Conservation (phyloP, 2,888 invertebrate genomes). For the Cistogaster globosa region DNA sequence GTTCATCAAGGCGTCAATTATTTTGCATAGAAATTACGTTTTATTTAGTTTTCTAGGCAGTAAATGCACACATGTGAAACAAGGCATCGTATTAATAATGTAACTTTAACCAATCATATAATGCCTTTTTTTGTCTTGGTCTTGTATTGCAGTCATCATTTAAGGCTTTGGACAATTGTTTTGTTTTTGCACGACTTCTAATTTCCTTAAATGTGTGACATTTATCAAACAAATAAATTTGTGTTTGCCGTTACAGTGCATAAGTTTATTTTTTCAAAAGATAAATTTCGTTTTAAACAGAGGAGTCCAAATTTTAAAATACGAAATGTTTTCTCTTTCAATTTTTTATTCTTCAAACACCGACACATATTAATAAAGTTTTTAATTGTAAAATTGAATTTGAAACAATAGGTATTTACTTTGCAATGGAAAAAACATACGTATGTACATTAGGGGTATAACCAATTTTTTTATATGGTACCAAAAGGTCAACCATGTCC, state of each 20-base stretch:
- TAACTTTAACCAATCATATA: constrained; percentile 18
- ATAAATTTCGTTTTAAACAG: constrained; percentile 6
- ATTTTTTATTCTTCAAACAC: neutral
- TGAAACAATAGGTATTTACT: no score
- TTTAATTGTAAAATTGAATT: no score
- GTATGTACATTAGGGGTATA: no score
- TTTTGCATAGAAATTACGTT: constrained; percentile 78
- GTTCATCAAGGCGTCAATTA: constrained; percentile 82
- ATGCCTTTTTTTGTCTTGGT: neutral
- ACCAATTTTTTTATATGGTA: no score
- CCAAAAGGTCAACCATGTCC: no score
- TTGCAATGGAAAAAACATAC: no score
- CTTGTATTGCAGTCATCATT: constrained; percentile 13
- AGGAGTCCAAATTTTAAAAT: constrained; percentile 40
- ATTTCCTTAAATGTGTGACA: constrained; percentile 73
- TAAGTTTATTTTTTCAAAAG: constrained; percentile 19
- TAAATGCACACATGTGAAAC: constrained; percentile 61
- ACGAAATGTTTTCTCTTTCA: no score
- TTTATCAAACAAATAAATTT: constrained; percentile 59
- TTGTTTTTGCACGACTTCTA: constrained; percentile 80
- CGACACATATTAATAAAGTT: no score
- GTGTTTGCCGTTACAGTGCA: neutral
- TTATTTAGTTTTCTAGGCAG: neutral
- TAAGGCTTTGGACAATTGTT: constrained; percentile 74
- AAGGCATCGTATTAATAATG: constrained; percentile 53